Percentiles rank a stretch among this genome's conserved stretches.
phyloP scores from a whole-genome alignment of 2,888 invertebrate species.

The Polia nebulosa region DNA sequence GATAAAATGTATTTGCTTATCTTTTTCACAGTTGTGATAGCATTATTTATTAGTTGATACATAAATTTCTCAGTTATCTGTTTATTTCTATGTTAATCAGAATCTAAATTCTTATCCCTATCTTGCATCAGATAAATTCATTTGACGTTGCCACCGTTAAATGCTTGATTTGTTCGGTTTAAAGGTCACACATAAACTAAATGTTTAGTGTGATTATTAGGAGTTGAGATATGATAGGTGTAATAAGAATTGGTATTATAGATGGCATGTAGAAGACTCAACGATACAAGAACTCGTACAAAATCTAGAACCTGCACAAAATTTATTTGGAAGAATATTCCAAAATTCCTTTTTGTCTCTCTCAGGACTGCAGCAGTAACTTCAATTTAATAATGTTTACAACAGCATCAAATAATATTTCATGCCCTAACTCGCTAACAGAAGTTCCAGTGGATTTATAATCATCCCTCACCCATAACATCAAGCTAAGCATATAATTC shows the following conservation, averaged over 20 bases:
- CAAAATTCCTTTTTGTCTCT: too few species aligned
- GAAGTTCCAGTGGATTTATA: not conserved
- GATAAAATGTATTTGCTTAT: constrained; percentile 17
- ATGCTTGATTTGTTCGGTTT: constrained; percentile 36
- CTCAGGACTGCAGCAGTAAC: not conserved
- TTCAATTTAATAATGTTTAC: not conserved
- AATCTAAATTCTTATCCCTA: constrained; percentile 51
- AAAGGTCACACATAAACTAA: constrained; percentile 57
- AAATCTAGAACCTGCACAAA: not conserved
- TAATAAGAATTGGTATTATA: not conserved
- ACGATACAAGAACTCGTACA: not conserved
- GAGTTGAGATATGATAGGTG: not conserved
- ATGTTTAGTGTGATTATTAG: constrained; percentile 16
- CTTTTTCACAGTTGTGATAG: constrained; percentile 22
- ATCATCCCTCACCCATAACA: constrained; percentile 23
- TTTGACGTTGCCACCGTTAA: constrained; percentile 60
- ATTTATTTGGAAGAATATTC: not conserved
- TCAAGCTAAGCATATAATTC: constrained; percentile 43
- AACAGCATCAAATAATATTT: not conserved
- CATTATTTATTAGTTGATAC: constrained; percentile 29
- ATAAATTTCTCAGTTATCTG: constrained; percentile 22
- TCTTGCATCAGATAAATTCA: constrained; percentile 44
- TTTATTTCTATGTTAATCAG: constrained; percentile 49
- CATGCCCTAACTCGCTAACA: not conserved
- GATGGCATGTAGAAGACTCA: not conserved